phyloP scores from a whole-genome alignment of 2,113 vertebrate species.

The Panthera leo region DNA sequence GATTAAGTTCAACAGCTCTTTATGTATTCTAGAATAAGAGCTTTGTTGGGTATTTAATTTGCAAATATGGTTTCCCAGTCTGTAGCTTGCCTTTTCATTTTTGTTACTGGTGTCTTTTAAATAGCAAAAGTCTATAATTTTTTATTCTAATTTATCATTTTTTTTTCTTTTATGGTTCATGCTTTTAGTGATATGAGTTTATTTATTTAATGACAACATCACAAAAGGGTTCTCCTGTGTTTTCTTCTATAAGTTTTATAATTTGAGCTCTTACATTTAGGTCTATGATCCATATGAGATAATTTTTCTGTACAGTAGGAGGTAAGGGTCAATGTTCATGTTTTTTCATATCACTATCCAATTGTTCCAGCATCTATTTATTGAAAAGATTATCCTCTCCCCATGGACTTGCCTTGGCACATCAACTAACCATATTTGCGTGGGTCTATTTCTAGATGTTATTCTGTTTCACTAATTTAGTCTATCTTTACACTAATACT shows the following conservation, averaged over 20 bases:
- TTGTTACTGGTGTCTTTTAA: neutral
- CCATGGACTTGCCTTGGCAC: neutral
- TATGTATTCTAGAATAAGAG: conserved; percentile 9
- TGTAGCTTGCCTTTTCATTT: neutral
- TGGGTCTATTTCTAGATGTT: neutral
- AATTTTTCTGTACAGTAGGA: neutral
- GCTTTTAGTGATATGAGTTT: neutral
- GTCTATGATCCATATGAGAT: neutral
- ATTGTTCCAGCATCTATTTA: neutral
- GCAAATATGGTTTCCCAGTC: neutral
- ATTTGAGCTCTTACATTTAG: neutral
- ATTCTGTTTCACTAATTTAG: neutral
- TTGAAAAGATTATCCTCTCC: neutral
- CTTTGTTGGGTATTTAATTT: conserved; percentile 11
- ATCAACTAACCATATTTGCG: neutral
- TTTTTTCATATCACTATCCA: neutral
- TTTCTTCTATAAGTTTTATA: neutral
- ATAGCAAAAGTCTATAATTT: neutral
- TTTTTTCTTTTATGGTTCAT: neutral
- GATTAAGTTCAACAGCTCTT: neutral
- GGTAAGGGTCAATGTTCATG: neutral
- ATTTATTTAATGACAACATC: neutral
- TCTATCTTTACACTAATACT: neutral
- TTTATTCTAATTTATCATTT: neutral
- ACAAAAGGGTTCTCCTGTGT: neutral